These are phyloP conservation scores for Temnothorax rugatulus DNA, from an alignment of 2,888 invertebrate genomes.

Conservation along the genomic window DNA sequence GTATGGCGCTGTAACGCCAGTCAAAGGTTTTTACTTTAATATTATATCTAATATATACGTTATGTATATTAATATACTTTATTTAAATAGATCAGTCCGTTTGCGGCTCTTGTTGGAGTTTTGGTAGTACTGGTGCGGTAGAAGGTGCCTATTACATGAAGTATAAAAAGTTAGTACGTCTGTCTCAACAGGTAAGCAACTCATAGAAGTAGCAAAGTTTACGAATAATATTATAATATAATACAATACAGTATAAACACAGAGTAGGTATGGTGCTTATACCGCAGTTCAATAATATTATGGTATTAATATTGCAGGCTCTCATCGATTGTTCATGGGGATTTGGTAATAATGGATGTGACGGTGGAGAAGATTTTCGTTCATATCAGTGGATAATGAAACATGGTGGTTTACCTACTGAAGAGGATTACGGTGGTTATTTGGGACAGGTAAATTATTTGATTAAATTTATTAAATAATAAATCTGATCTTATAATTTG, in stretches of 20 bases:
- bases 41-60: neutral
- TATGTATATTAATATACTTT: neutral
- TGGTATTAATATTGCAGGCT: constrained; percentile 86
- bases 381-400: constrained; percentile 97
- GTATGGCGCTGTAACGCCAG: constrained; percentile 96
- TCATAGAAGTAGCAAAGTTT: constrained; percentile 12
- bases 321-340: constrained; percentile 99
- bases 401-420: constrained; percentile 95
- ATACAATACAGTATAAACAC: neutral
- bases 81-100: constrained; percentile 95
- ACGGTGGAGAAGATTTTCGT: constrained; percentile 98
- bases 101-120: constrained; percentile 99
- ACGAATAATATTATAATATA: neutral
- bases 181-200: constrained; percentile 92
- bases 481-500: neutral
- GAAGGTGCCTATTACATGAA: constrained; percentile 96
- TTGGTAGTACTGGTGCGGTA: constrained; percentile 96
- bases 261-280: neutral
- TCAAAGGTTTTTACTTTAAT: constrained; percentile 90
- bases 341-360: constrained; percentile 98
- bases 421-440: constrained; percentile 97
- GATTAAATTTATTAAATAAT: neutral
- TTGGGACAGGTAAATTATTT: constrained; percentile 91
- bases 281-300: neutral
- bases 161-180: constrained; percentile 92